These are phyloP conservation scores for Pogonophryne albipinna DNA, from an alignment of 2,797 vertebrate genomes.

Conservation along the genomic window DNA sequence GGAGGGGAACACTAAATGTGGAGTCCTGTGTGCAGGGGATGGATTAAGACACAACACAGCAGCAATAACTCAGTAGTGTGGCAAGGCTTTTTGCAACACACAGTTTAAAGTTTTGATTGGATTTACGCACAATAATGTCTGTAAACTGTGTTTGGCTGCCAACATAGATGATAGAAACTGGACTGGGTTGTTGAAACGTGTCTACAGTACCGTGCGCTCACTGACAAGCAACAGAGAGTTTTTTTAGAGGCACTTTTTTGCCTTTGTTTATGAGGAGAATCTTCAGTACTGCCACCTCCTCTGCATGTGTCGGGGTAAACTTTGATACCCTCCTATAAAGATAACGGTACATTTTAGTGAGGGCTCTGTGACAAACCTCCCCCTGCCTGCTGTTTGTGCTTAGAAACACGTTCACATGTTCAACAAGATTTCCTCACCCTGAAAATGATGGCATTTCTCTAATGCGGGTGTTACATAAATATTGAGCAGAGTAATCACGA, in stretches of 20 bases:
- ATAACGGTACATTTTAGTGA: not conserved
- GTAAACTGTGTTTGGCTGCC: not conserved
- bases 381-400: not conserved
- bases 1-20: conserved; percentile 9
- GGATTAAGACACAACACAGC: not conserved
- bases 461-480: not conserved
- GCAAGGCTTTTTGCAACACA: not conserved
- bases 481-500: not conserved
- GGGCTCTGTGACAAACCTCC: not conserved
- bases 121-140: not conserved
- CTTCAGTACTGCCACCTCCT: not conserved
- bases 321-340: not conserved
- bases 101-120: not conserved
- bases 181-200: conserved; percentile 2
- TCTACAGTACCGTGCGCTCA: not conserved
- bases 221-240: not conserved
- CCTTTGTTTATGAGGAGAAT: not conserved
- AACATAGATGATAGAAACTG: not conserved
- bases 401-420: not conserved
- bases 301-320: not conserved
- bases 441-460: not conserved
- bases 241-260: not conserved
- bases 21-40: conserved; percentile 16
- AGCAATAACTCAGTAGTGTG: conserved; percentile 4
- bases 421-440: not conserved